These are phyloP conservation scores for Scaptomyza caliginosa DNA, from an alignment of 2,888 invertebrate genomes.

Conservation along the genomic window DNA sequence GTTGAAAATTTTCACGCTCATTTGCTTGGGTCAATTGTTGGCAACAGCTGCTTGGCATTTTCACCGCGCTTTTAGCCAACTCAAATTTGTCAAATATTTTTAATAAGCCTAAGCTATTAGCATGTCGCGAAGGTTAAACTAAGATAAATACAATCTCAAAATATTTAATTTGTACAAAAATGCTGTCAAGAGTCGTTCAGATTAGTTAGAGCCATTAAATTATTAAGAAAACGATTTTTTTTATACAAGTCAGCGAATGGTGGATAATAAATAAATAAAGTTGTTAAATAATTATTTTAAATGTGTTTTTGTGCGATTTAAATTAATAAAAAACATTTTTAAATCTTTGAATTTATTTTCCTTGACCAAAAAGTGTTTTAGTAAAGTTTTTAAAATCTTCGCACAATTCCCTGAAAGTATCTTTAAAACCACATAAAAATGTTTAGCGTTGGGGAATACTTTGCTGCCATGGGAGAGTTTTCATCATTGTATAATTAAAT, in stretches of 20 bases:
- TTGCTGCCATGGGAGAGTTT: conserved; percentile 9
- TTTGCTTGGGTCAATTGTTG: conserved; percentile 49
- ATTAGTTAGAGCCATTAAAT: conserved; percentile 19
- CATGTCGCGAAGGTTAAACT: conserved; percentile 48
- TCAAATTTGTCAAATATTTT: conserved; percentile 46
- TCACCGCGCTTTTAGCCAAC: conserved; percentile 8
- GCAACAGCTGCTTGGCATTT: conserved; percentile 4
- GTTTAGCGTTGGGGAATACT: background rate
- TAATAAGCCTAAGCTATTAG: conserved; percentile 45
- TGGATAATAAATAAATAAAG: background rate
- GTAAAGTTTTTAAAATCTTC: too few species aligned
- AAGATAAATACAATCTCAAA: conserved; percentile 1
- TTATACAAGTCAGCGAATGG: conserved; percentile 20
- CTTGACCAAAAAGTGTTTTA: too few species aligned
- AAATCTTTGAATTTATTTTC: background rate
- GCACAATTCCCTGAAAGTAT: background rate
- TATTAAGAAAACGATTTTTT: conserved; percentile 4
- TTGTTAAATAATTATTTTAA: background rate
- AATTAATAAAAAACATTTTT: background rate
- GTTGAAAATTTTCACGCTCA: conserved; percentile 50
- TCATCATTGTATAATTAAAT: conserved; percentile 68
- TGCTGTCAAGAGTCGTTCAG: conserved; percentile 11
- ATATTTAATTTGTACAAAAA: conserved; percentile 14
- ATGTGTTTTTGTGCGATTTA: background rate
- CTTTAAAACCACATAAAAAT: background rate